Evolutionary conservation across 2,797 vertebrate genomes (phyloP).

Genomic region (Acipenser oxyrinchus): DNA sequence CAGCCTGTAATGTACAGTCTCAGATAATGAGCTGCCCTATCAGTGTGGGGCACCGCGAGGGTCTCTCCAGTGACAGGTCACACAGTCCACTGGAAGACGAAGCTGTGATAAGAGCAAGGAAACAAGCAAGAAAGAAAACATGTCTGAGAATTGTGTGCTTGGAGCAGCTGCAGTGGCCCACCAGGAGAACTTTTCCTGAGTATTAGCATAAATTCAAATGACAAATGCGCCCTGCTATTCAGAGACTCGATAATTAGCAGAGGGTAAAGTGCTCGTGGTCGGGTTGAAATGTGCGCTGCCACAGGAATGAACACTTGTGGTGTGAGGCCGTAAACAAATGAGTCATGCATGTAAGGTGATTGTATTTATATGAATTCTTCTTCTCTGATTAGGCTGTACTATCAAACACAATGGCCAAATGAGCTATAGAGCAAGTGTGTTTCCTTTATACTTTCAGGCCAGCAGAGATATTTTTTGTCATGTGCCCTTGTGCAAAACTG

Average conservation of each 20-base stretch:
- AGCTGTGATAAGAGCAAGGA: slow-evolving; percentile 40
- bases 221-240: slow-evolving; percentile 94
- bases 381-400: slow-evolving; percentile 24
- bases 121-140: slow-evolving; percentile 49
- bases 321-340: not conserved
- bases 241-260: slow-evolving; percentile 96
- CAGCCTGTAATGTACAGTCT: slow-evolving; percentile 67
- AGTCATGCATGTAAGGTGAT: too few species aligned
- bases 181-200: slow-evolving; percentile 60
- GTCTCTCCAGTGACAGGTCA: slow-evolving; percentile 72
- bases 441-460: slow-evolving; percentile 17
- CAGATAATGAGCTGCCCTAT: slow-evolving; percentile 87
- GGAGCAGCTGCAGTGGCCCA: slow-evolving; percentile 78
- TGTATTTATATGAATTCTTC: too few species aligned
- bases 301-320: slow-evolving; percentile 59
- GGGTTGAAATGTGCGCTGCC: slow-evolving; percentile 63
- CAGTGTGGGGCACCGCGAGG: slow-evolving; percentile 62
- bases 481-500: not conserved
- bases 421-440: slow-evolving; percentile 18
- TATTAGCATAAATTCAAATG: slow-evolving; percentile 98
- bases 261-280: slow-evolving; percentile 75
- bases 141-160: slow-evolving; percentile 68
- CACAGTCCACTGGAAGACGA: slow-evolving; percentile 57
- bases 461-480: not conserved
- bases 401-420: slow-evolving; percentile 53